phyloP scores from a whole-genome alignment of 2,113 vertebrate genomes.

The Saccopteryx bilineata region DNA sequence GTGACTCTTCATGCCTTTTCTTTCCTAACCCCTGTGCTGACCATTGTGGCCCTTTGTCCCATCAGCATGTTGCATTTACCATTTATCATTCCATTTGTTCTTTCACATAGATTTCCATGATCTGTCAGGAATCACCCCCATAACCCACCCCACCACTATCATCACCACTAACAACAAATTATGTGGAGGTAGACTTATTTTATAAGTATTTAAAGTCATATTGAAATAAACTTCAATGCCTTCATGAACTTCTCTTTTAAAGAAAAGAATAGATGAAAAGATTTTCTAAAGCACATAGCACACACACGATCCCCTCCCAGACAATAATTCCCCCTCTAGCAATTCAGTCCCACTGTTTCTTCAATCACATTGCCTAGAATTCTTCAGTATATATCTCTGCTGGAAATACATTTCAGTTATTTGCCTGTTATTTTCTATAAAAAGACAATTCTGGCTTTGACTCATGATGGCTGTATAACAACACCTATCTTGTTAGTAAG shows the following conservation, averaged over 20 bases:
- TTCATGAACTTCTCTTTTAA: not conserved
- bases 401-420: not conserved
- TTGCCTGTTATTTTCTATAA: not conserved
- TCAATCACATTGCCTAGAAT: not conserved
- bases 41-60: not conserved
- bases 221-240: not conserved
- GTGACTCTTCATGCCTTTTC: not conserved
- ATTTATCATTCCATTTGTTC: not conserved
- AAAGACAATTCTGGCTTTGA: not conserved
- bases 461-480: not conserved
- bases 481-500: not conserved
- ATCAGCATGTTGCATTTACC: not conserved
- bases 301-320: not conserved
- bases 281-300: not conserved
- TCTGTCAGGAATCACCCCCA: not conserved
- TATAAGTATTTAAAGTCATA: not conserved
- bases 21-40: not conserved
- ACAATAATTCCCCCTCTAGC: not conserved
- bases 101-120: not conserved
- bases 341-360: not conserved
- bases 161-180: not conserved
- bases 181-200: not conserved
- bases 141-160: rapidly evolving
- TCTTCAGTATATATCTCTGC: not conserved
- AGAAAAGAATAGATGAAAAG: not conserved